phyloP scores from a whole-genome alignment of 2,888 invertebrate species.

The Drosophila siamana region DNA sequence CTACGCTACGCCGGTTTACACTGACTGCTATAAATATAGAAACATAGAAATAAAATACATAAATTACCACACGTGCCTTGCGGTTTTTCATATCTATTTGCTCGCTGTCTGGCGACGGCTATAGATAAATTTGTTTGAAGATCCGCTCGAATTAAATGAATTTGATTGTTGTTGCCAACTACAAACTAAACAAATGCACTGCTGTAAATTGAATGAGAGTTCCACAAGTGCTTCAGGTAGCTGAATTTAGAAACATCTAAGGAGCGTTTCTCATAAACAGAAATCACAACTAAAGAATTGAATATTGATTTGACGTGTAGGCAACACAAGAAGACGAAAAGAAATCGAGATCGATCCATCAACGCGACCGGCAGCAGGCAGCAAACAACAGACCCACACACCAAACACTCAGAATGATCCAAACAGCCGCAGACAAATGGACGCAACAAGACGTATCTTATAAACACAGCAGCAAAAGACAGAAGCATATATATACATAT shows the following conservation, averaged over 20 bases:
- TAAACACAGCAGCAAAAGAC: slow-evolving; percentile 40
- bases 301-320: slow-evolving; percentile 25
- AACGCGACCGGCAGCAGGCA: slow-evolving; percentile 38
- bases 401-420: slow-evolving; percentile 49
- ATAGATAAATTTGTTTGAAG: slow-evolving; percentile 1
- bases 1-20: background rate
- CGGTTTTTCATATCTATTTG: background rate
- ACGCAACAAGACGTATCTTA: slow-evolving; percentile 62
- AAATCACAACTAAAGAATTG: slow-evolving; percentile 2
- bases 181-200: background rate
- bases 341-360: slow-evolving; percentile 66
- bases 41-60: background rate
- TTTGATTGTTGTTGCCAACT: slow-evolving; percentile 2
- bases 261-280: background rate
- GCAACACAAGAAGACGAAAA: slow-evolving; percentile 25
- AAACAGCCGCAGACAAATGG: slow-evolving; percentile 72
- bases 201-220: background rate
- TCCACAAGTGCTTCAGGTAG: background rate
- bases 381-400: slow-evolving; percentile 26
- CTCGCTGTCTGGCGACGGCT: background rate
- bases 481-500: slow-evolving; percentile 3
- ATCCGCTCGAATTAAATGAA: background rate
- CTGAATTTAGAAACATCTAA: slow-evolving; percentile 3
- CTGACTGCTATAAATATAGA: background rate
- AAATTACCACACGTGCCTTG: slow-evolving; percentile 13